Evolutionary conservation across 2,113 vertebrate species (phyloP).

Genomic region (Notechis scutatus): DNA sequence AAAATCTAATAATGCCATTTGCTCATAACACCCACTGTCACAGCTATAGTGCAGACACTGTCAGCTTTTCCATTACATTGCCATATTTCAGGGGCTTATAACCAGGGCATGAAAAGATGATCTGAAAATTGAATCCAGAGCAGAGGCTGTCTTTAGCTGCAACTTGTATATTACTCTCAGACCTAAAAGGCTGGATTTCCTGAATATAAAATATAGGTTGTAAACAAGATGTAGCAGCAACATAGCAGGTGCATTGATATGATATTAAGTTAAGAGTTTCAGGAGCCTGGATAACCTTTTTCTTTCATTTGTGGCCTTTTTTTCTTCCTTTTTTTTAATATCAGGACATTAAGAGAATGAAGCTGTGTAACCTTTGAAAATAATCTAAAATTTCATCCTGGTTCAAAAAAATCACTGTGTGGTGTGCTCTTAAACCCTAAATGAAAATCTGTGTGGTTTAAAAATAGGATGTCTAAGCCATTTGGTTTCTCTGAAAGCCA

Average conservation of each 20-base stretch:
- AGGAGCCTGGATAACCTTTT: neutral
- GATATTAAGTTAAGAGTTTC: slow-evolving; percentile 17
- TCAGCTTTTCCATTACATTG: slow-evolving; percentile 57
- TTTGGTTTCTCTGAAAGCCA: neutral
- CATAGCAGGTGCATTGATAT: slow-evolving; percentile 23
- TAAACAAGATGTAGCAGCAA: slow-evolving; percentile 32
- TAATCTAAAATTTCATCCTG: neutral
- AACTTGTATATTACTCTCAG: slow-evolving; percentile 33
- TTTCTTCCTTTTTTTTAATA: neutral
- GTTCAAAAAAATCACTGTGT: neutral
- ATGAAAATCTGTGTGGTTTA: neutral
- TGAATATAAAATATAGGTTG: slow-evolving; percentile 26
- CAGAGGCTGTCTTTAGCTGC: slow-evolving; percentile 46
- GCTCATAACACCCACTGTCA: slow-evolving; percentile 60
- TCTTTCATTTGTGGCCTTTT: slow-evolving; percentile 1
- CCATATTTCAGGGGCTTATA: slow-evolving; percentile 60
- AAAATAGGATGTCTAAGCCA: neutral
- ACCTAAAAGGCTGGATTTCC: slow-evolving; percentile 10
- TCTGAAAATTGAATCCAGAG: slow-evolving; percentile 61
- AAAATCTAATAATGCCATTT: slow-evolving; percentile 57
- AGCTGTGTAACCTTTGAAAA: neutral
- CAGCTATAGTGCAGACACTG: slow-evolving; percentile 58
- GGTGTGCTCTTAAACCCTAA: neutral
- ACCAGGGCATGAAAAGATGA: slow-evolving; percentile 61
- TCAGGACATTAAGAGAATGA: neutral